Percentiles rank a stretch among this genome's conserved stretches.
Evolutionary conservation across 1,140 invertebrate genomes (phyloP).

Genomic region (Brachionus rotundiformis): DNA sequence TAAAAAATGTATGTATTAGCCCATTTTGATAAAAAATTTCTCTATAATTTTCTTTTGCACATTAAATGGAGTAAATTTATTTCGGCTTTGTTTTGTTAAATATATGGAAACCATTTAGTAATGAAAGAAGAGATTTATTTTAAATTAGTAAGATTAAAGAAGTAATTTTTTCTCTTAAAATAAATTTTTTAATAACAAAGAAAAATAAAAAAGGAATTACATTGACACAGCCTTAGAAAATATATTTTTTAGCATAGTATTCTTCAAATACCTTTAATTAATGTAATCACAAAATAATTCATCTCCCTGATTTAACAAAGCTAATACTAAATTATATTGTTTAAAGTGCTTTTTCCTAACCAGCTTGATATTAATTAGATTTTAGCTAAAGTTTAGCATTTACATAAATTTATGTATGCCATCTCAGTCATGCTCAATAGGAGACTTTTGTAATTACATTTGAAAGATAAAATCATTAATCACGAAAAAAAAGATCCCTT

Average conservation of each 20-base stretch:
- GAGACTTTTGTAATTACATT: neutral
- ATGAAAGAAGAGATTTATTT: too few relatives aligned
- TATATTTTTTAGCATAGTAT: neutral
- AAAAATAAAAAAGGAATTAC: too few relatives aligned
- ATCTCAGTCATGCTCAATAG: constrained; percentile 11
- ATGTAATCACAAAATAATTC: neutral
- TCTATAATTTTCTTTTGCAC: too few relatives aligned
- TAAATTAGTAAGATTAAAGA: too few relatives aligned
- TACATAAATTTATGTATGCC: neutral
- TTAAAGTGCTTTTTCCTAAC: neutral
- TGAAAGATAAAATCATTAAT: neutral
- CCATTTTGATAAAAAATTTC: neutral
- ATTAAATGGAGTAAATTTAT: too few relatives aligned
- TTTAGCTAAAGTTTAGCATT: neutral
- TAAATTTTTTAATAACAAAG: too few relatives aligned
- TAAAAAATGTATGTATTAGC: neutral
- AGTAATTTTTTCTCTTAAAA: too few relatives aligned
- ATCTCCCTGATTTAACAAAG: neutral
- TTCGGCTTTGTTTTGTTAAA: too few relatives aligned
- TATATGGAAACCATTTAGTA: too few relatives aligned
- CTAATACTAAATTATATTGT: neutral
- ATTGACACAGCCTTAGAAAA: neutral
- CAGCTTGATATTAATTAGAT: neutral
- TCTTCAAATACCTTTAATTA: neutral
- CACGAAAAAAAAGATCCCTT: neutral